A percentile compares a stretch with the other conserved stretches of the same genome.
Conservation (phyloP, 2,888 invertebrate genomes). For the Oscheius sp. region DNA sequence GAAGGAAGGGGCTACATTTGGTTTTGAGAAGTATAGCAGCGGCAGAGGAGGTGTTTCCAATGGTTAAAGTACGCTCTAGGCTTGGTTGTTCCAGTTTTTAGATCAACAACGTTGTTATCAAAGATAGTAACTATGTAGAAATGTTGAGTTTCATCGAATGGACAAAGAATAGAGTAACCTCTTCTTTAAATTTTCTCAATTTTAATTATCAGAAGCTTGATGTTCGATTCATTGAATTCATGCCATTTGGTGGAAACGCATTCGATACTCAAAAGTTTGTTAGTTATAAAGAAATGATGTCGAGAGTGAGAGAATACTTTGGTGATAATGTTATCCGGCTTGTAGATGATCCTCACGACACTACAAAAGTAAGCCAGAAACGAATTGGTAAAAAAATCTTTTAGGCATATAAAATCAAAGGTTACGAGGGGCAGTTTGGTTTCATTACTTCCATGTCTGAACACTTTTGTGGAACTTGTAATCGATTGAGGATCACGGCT, state of each 20-base stretch:
- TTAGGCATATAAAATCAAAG: constrained; percentile 85
- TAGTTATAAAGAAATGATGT: constrained; percentile 82
- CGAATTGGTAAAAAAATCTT: neutral
- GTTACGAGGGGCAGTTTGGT: constrained; percentile 86
- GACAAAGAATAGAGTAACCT: constrained; percentile 79
- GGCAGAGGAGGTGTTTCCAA: constrained; percentile 83
- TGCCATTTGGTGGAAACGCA: constrained; percentile 96
- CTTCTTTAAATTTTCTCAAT: neutral
- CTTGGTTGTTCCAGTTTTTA: constrained; percentile 70
- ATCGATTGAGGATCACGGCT: constrained; percentile 93
- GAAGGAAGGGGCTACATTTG: constrained; percentile 85
- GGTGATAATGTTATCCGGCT: constrained; percentile 70
- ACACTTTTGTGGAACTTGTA: constrained; percentile 90
- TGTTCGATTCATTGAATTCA: constrained; percentile 97
- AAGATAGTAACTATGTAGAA: constrained; percentile 91
- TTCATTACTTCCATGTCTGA: constrained; percentile 98
- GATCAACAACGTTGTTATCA: constrained; percentile 92
- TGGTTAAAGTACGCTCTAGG: constrained; percentile 74
- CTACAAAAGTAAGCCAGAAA: constrained; percentile 88
- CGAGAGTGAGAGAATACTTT: constrained; percentile 75
- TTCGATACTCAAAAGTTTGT: constrained; percentile 88
- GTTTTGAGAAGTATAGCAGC: constrained; percentile 88
- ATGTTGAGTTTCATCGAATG: constrained; percentile 89
- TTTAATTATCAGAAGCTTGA: constrained; percentile 78
- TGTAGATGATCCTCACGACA: constrained; percentile 83